These are phyloP conservation scores for Dendrocincla fuliginosa DNA, from an alignment of 2,797 vertebrate species.

Conservation along the genomic window DNA sequence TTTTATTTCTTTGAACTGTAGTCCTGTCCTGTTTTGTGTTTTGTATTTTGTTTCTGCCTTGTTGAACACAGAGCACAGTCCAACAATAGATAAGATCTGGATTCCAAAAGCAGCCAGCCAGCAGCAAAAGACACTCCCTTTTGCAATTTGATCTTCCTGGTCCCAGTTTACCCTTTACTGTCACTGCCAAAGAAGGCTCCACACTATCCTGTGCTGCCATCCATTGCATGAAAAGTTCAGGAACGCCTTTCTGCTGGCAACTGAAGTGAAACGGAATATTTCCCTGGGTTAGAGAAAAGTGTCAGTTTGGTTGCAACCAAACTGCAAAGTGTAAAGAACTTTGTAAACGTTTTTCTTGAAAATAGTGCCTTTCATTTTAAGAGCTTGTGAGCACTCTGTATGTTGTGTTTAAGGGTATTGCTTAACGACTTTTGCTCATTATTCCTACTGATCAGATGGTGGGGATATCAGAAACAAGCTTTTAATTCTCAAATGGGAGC, in stretches of 20 bases:
- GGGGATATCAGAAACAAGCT: not conserved
- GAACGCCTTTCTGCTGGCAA: not conserved
- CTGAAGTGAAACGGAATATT: not conserved
- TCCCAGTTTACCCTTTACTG: not conserved
- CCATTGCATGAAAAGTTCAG: not conserved
- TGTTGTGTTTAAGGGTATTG: not conserved
- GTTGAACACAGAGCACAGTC: not conserved
- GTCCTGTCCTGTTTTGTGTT: not conserved
- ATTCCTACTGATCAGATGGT: not conserved
- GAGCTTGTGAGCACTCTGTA: not conserved
- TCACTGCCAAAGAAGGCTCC: not conserved
- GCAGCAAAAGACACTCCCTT: not conserved
- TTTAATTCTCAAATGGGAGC: not conserved
- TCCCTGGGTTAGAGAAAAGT: not conserved
- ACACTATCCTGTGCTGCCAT: not conserved
- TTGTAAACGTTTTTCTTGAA: not conserved
- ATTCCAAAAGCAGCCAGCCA: not conserved
- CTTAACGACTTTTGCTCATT: not conserved
- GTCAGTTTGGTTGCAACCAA: not conserved
- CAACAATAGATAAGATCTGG: not conserved
- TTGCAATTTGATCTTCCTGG: not conserved
- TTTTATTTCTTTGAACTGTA: not conserved
- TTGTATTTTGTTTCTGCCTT: not conserved
- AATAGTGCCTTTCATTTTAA: not conserved
- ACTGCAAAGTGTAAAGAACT: not conserved